Evolutionary conservation across 2,797 vertebrate genomes (phyloP).

Genomic region (Mionectes olivaceus): DNA sequence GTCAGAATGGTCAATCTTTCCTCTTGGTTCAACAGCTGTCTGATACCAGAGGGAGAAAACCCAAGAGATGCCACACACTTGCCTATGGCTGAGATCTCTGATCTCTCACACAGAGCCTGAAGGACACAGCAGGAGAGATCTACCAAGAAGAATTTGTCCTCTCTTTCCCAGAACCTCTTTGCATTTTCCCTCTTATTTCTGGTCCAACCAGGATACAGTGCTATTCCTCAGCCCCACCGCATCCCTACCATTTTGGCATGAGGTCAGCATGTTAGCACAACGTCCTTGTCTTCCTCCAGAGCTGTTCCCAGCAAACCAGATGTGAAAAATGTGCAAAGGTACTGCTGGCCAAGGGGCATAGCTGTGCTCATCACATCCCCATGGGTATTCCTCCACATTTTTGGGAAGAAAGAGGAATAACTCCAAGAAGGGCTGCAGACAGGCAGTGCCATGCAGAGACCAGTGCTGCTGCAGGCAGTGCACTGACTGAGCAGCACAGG

Average conservation of each 20-base stretch:
- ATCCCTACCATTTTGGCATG: too few species aligned
- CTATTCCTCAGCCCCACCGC: neutral
- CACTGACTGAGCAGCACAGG: neutral
- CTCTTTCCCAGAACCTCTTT: neutral
- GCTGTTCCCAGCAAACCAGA: neutral
- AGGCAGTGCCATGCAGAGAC: neutral
- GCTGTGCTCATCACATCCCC: neutral
- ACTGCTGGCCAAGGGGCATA: neutral
- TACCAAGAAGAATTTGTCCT: neutral
- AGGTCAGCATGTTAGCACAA: fast-evolving
- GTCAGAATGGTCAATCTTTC: neutral
- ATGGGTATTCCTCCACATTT: neutral
- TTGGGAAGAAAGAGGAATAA: neutral
- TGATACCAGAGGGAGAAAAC: neutral
- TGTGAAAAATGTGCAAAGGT: neutral
- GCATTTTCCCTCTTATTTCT: neutral
- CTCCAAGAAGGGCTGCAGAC: neutral
- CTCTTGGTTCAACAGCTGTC: neutral
- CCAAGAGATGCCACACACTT: neutral
- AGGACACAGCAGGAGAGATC: neutral
- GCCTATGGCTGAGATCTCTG: neutral
- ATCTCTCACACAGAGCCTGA: neutral
- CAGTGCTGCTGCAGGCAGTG: neutral
- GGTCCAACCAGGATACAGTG: neutral
- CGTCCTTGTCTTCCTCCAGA: neutral